Base-by-base conservation (phyloP, 2,888 invertebrate species). In the Clivina fossor region DNA sequence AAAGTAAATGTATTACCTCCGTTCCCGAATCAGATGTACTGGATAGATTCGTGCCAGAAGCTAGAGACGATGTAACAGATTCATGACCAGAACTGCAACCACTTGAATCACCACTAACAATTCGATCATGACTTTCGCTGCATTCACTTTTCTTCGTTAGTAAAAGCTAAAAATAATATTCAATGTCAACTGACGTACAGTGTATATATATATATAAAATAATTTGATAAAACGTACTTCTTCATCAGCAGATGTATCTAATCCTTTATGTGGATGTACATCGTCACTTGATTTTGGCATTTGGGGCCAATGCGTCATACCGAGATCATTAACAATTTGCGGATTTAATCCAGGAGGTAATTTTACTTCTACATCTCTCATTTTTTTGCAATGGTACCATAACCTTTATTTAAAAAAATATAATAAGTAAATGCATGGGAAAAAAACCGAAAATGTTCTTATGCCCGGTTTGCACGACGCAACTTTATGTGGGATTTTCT, bases 301-400 rank as follows among this genome's bases (percentile, higher is more conserved):
- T 58, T 64, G 68, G 28, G 47, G 61, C 67, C 64, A 67, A 13
- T 61, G 61, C n/a, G 51, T 58, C 11, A 64, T 24, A n/a, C 53
- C 59, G 16, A 62, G 60, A 20, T 66, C 63, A 24, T 61, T 60
- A 18, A 61, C 59, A 19, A 63, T 60, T n/a, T 61, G 62, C 4
- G 66, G 64, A 13, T 73, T 79, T 56, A 87, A 70, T 2, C 86
- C 86, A 41, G 80, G 81, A 16, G 87, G 87, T 58, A 87, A 70
- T 62, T 82, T 82, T 9, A 84, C 81, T 66, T 82, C 81, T 18
- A 87, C 82, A 62, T 85, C 81, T 65, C 80, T 78, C 83, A 86
- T 86, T 63, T 77, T 79, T 65, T 79, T 79, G 64, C 80, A 82
- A 58, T 78, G 80, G 55, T 76, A 74, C 72, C 83, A 84, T 19